Base-by-base conservation (phyloP, 1,140 invertebrate genomes). In the Rhopalosiphum maidis region DNA sequence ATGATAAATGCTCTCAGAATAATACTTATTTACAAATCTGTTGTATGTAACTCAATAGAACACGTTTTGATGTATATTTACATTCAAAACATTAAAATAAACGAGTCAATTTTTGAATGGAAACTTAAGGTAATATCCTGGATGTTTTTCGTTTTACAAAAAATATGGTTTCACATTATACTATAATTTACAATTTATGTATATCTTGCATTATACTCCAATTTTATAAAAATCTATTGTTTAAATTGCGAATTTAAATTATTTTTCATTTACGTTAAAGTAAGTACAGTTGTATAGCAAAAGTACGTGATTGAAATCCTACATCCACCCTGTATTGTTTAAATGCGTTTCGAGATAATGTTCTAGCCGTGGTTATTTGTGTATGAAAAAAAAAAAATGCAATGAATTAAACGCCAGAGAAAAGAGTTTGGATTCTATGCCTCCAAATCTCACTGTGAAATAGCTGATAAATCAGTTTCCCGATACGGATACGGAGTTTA, bases 391-490 rank as follows among this genome's bases (percentile, higher is more conserved):
- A 18, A 15, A 15, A 43, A 86, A 85, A 86, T 25, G 23, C 83
- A 25, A 86, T 86, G 23, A 86, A 86, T 86, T 41, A 86, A 25
- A 86, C 3, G 37, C 8, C 23, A 5, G 9, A 9, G 8, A 43
- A 86, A 43, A 86, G 25, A 23, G 23, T 43, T 86, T 43, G 37
- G 37, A 25, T 41, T 41, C 23, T 41, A 86, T 86, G 37, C 37
- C 9, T 41, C 11, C 41, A 86, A 86, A 86, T 86, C 41, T 43
- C 9, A 25, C 5, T 41, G 37, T 86, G 41, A 41, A 86, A 43
- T 43, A 86, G 37, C 23, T 86, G 83, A 86, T 86, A 86, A 86
- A 86, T 86, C 83, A 86, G 83, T 86, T 41, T 43, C 1, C 23
- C 23, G 37, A 86, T 85, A 86, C 37, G 11, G 37, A 43, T 86